Percentiles rank a stretch among this genome's conserved stretches.
Evolutionary conservation across 2,113 vertebrate species (phyloP).

Genomic region (Ailuropoda melanoleuca): DNA sequence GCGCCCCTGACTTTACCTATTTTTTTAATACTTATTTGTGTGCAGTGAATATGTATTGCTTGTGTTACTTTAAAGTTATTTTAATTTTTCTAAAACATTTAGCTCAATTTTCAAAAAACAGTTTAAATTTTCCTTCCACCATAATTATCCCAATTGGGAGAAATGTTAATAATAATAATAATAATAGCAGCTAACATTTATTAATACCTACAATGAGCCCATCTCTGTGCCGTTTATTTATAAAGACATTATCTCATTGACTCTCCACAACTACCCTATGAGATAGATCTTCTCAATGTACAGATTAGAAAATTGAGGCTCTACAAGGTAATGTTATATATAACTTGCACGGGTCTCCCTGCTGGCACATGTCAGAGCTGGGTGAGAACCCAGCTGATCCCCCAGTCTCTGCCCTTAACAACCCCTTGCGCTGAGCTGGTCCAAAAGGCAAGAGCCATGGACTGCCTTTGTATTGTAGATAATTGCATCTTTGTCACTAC

Average conservation of each 20-base stretch:
- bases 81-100: constrained; percentile 44
- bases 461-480: neutral
- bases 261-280: neutral
- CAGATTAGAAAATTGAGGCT: neutral
- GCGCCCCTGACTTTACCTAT: neutral
- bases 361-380: neutral
- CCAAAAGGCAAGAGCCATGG: neutral
- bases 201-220: neutral
- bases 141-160: constrained; percentile 7
- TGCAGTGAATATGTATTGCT: constrained; percentile 32
- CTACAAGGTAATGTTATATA: neutral
- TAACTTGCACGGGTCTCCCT: neutral
- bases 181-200: constrained; percentile 11
- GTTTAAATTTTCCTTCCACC: constrained; percentile 21
- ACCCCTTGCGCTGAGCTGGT: neutral
- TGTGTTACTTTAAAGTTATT: constrained; percentile 35
- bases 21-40: neutral
- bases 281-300: neutral
- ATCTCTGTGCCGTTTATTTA: neutral
- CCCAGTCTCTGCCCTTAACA: neutral
- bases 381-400: neutral
- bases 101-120: constrained; percentile 45
- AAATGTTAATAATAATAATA: neutral
- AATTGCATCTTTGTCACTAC: neutral
- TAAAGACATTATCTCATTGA: neutral